Percentiles rank a stretch among this genome's conserved stretches.
Conservation (phyloP, 1,140 invertebrate genomes). For the Phenacoccus solenopsis region DNA sequence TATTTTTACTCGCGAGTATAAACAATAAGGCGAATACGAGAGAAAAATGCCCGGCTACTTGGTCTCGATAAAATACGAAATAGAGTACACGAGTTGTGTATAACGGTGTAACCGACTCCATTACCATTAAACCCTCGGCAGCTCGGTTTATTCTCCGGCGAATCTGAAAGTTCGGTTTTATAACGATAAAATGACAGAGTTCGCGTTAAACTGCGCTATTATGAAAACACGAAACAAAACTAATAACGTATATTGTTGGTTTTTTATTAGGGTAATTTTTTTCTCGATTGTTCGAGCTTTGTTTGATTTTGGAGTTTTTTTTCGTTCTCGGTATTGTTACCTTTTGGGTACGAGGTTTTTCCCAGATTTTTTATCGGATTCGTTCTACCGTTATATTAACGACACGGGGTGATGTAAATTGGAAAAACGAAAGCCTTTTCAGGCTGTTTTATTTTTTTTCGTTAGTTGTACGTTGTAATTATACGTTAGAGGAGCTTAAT, state of each 20-base stretch:
- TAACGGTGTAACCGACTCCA: neutral
- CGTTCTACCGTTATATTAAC: neutral
- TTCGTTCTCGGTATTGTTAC: too few relatives aligned
- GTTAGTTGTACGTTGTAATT: too few relatives aligned
- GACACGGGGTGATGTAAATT: too few relatives aligned
- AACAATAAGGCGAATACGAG: neutral
- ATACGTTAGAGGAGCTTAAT: too few relatives aligned
- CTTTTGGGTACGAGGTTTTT: too few relatives aligned
- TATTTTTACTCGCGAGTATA: neutral
- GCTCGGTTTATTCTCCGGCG: neutral
- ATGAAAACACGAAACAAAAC: neutral
- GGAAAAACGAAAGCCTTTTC: too few relatives aligned
- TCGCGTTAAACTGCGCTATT: conserved; percentile 11
- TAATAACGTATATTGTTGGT: conserved; percentile 12
- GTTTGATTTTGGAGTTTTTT: neutral
- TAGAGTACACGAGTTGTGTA: neutral
- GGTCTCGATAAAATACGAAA: neutral
- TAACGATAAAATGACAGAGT: conserved; percentile 8
- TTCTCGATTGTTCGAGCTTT: neutral
- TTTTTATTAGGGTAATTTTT: conserved; percentile 16
- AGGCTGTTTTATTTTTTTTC: too few relatives aligned
- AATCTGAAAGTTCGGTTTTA: neutral
- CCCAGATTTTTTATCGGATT: too few relatives aligned
- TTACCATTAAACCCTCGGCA: neutral
- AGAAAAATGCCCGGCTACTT: neutral